Conservation (phyloP, 2,888 invertebrate species). For the Danaus chrysippus region DNA sequence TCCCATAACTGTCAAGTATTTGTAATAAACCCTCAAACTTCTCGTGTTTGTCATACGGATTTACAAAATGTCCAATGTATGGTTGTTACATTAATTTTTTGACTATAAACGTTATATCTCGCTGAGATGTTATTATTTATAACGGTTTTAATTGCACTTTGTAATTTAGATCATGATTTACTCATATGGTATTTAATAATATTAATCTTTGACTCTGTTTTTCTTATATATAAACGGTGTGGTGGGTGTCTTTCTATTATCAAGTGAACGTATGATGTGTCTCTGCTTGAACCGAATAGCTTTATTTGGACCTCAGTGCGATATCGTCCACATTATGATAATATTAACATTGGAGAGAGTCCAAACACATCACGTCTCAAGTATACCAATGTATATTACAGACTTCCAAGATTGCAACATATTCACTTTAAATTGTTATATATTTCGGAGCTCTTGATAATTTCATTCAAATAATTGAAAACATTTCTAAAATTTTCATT, state of each 20-base stretch:
- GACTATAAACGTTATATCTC: background rate
- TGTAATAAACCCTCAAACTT: conserved; percentile 17
- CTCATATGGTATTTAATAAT: too few species aligned
- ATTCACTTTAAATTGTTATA: background rate
- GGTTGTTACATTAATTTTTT: background rate
- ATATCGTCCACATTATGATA: conserved; percentile 10
- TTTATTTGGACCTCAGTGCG: conserved; percentile 11
- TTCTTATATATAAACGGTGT: background rate
- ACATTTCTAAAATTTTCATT: background rate
- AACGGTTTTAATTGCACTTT: too few species aligned
- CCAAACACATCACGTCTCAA: conserved; percentile 16
- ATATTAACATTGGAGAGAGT: conserved; percentile 14
- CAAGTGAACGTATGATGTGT: background rate
- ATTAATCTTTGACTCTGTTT: too few species aligned
- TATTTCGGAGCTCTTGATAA: background rate
- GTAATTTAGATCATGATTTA: too few species aligned
- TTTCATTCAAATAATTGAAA: background rate
- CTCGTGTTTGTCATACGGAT: conserved; percentile 14
- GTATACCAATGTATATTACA: background rate
- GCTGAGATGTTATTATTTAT: background rate
- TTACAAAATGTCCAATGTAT: background rate
- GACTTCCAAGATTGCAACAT: conserved; percentile 7
- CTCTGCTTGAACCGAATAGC: background rate
- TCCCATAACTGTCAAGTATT: conserved; percentile 22
- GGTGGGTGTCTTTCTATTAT: background rate